A percentile compares a stretch with the other conserved stretches of the same genome.
Evolutionary conservation across 2,113 vertebrate species (phyloP).

Genomic region (Sula dactylatra): DNA sequence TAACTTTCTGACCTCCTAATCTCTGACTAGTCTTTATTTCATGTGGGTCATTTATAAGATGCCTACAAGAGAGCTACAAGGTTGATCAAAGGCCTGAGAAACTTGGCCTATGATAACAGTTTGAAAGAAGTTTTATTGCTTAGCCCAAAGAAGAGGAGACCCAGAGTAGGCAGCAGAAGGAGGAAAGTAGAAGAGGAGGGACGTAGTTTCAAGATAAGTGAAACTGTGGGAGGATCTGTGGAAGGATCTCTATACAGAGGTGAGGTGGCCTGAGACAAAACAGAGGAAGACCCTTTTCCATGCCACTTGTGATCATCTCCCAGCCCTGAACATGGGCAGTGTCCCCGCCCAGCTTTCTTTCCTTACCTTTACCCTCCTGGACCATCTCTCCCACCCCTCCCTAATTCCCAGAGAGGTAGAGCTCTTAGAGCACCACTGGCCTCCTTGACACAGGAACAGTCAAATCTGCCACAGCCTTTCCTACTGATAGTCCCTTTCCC

Average conservation of each 20-base stretch:
- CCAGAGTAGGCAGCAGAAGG: not conserved
- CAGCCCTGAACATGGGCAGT: not conserved
- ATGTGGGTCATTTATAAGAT: not conserved
- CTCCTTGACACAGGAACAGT: not conserved
- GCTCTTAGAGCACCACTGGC: not conserved
- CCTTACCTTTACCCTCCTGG: not conserved
- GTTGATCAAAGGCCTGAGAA: not conserved
- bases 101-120: not conserved
- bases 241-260: not conserved
- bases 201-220: not conserved
- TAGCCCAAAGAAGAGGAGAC: not conserved
- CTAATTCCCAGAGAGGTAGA: rapidly evolving
- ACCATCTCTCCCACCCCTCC: not conserved
- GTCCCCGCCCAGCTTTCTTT: not conserved
- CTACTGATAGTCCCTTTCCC: not conserved
- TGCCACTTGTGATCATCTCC: not conserved
- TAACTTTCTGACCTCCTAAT: not conserved
- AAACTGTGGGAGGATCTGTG: not conserved
- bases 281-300: not conserved
- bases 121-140: not conserved
- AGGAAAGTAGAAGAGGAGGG: not conserved
- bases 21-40: not conserved
- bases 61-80: not conserved
- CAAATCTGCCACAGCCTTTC: not conserved
- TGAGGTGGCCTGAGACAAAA: not conserved